phyloP scores from a whole-genome alignment of 2,797 vertebrate genomes.

The Sebastes kiyomatsui region DNA sequence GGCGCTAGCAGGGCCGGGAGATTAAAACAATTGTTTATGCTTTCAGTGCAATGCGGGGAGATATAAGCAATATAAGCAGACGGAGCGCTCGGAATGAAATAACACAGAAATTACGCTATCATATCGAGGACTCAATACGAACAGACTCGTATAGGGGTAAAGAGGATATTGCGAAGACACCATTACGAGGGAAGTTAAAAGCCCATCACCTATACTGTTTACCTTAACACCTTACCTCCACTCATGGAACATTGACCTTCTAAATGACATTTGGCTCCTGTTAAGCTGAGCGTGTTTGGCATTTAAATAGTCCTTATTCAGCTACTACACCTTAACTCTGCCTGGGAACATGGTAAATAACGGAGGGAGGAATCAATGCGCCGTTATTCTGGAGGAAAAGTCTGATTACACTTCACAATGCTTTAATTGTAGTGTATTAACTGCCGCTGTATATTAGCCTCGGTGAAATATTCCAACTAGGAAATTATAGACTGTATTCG shows the following conservation, averaged over 20 bases:
- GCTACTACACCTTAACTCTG: constrained; percentile 5
- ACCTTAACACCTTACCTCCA: constrained; percentile 35
- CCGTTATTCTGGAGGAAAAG: not conserved
- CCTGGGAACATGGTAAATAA: constrained; percentile 22
- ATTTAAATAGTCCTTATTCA: constrained; percentile 52
- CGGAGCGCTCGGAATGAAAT: constrained; percentile 20
- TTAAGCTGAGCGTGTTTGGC: constrained; percentile 56
- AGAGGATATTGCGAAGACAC: constrained; percentile 7
- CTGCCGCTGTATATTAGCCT: not conserved
- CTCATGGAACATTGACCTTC: constrained; percentile 53
- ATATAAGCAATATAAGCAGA: constrained; percentile 18
- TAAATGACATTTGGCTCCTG: constrained; percentile 58
- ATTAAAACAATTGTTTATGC: constrained; percentile 49
- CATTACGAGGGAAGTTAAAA: constrained; percentile 30
- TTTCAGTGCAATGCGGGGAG: constrained; percentile 1
- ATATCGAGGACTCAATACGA: not conserved
- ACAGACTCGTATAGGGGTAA: not conserved
- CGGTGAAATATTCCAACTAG: not conserved
- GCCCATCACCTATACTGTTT: constrained; percentile 26
- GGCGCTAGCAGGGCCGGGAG: not conserved
- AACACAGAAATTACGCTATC: not conserved
- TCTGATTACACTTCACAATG: not conserved
- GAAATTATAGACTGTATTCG: not conserved
- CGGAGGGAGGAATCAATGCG: constrained; percentile 11
- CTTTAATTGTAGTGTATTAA: not conserved